Evolutionary conservation across 1,140 invertebrate genomes (phyloP), one percentile per base, ranked within the genome.

Genomic region (Trichonephila clavata): DNA sequence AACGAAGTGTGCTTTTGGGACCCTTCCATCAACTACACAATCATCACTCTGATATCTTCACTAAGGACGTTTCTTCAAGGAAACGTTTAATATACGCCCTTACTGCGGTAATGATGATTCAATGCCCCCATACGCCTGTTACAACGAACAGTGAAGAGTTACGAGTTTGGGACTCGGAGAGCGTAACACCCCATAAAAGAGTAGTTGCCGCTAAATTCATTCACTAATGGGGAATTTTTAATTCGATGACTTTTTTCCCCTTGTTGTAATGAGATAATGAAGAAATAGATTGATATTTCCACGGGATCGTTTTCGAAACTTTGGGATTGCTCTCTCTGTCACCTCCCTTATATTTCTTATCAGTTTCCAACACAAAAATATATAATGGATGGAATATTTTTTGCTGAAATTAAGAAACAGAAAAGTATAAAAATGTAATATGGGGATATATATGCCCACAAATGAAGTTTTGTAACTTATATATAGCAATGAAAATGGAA

Each of bases 41-140:
- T 83, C 81, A 59, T 83, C 81, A 20, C 8, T n/a, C 21, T 83
- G 81, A 83, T 50, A 83, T 83, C 81, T 59, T 83, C 10, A 83
- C 81, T 83, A 27, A 83, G 43, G 39, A n/a, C 50, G 24, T 77
- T 59, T 57, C 81, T 59, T 83, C 6, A 32, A 77, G 68, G 24
- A 77, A 77, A 32, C 68, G 68, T 43, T 63, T 87, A 87, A 87
- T 87, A 39, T 57, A 65, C 60, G 60, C 86, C n/a, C 60, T 50
- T 27, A n/a, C 86, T 57, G 32, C 5, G 18, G 86, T 87, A 87
- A 87, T 87, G 86, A 87, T 87, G 50, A 87, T 87, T 87, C 50
- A 87, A 57, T 87, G 86, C 61, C 16, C 86, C 50, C 61, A 39
- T 27, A 10, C 50, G 60, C 21, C 20, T 20, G 27, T 43, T 18